These are phyloP conservation scores for Cantharis lateralis DNA, from an alignment of 2,888 invertebrate genomes.

Conservation along the genomic window DNA sequence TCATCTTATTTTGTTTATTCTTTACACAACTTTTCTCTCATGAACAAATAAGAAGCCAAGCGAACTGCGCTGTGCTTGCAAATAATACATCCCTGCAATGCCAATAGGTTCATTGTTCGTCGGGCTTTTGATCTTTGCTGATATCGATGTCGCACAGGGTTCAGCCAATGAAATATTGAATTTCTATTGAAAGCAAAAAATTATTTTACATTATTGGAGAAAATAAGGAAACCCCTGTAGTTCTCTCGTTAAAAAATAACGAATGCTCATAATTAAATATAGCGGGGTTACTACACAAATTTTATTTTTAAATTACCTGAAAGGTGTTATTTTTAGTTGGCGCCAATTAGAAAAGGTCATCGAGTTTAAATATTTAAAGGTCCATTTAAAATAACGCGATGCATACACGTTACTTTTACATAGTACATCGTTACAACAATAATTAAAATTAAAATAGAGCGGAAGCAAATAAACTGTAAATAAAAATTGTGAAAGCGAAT, in stretches of 20 bases:
- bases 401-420: neutral
- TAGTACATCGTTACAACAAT: neutral
- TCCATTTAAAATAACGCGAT: neutral
- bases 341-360: conserved; percentile 5
- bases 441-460: neutral
- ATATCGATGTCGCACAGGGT: neutral
- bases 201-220: neutral
- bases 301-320: conserved; percentile 15
- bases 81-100: neutral
- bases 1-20: neutral
- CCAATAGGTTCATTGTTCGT: neutral
- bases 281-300: conserved; percentile 6
- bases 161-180: neutral
- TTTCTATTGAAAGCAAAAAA: neutral
- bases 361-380: neutral
- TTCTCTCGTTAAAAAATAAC: neutral
- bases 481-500: neutral
- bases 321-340: conserved; percentile 12
- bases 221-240: neutral
- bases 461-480: neutral
- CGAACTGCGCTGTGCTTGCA: neutral
- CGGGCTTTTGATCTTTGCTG: neutral
- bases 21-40: neutral
- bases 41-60: neutral
- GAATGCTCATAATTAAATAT: conserved; percentile 2